Percentiles rank a stretch among this genome's conserved stretches.
phyloP scores from a whole-genome alignment of 1,140 invertebrate genomes.

The Cyrtorhinus lividipennis region DNA sequence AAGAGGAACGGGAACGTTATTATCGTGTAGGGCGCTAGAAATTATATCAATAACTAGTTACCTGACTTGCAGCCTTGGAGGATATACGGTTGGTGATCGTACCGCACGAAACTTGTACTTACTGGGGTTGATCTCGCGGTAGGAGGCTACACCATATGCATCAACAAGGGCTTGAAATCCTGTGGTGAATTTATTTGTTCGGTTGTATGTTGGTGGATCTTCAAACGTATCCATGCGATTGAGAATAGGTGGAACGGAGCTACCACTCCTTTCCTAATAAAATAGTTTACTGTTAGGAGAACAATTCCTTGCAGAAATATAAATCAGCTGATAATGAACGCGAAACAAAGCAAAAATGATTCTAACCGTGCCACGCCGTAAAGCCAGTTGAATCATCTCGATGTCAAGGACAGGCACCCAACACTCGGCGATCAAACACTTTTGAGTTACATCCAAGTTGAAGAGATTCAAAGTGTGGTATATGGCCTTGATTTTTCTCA shows the following conservation, averaged over 20 bases:
- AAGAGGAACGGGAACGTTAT: conserved; percentile 54
- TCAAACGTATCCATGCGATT: conserved; percentile 90
- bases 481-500: conserved; percentile 86
- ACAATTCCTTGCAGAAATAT: not conserved
- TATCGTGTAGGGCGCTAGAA: conserved; percentile 31
- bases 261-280: conserved; percentile 76
- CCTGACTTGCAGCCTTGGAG: too few relatives aligned
- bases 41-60: too few relatives aligned
- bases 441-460: conserved; percentile 87
- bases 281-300: conserved; percentile 2
- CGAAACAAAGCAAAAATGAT: not conserved
- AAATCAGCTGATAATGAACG: not conserved
- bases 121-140: conserved; percentile 93
- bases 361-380: conserved; percentile 75
- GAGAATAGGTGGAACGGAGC: conserved; percentile 89
- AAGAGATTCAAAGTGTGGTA: conserved; percentile 86
- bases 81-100: too few relatives aligned
- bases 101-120: too few relatives aligned
- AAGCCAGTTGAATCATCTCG: conserved; percentile 73
- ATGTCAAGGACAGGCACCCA: conserved; percentile 92
- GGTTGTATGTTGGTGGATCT: conserved; percentile 92
- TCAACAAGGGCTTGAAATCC: conserved; percentile 95
- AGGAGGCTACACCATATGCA: conserved; percentile 92
- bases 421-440: conserved; percentile 94
- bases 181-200: conserved; percentile 93